These are phyloP conservation scores for Guaruba guarouba DNA, from an alignment of 2,113 vertebrate genomes.

Conservation along the genomic window DNA sequence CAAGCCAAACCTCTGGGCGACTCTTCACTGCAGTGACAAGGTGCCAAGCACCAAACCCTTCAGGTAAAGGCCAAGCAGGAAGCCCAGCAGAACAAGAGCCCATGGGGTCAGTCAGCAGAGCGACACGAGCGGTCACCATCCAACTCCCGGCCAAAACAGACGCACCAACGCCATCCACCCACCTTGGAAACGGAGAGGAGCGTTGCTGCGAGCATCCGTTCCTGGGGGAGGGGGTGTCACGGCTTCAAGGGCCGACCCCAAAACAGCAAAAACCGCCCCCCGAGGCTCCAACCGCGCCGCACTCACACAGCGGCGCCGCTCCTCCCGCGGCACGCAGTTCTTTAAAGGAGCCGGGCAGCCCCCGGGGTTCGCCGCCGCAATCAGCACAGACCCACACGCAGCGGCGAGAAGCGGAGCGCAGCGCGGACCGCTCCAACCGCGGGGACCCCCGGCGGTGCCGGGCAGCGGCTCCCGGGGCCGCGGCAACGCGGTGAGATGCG, in stretches of 20 bases:
- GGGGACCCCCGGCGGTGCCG: background rate
- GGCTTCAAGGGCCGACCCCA: background rate
- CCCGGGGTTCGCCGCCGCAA: background rate
- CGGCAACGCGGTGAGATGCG: background rate
- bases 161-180: background rate
- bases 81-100: background rate
- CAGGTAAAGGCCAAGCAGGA: background rate
- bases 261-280: fast-evolving
- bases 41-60: background rate
- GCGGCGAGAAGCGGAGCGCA: background rate
- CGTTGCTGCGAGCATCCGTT: background rate
- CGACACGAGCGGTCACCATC: background rate
- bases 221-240: background rate
- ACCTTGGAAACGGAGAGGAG: background rate
- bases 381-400: too few species aligned
- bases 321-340: fast-evolving
- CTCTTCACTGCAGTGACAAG: fast-evolving
- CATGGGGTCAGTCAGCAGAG: fast-evolving
- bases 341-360: background rate
- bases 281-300: fast-evolving
- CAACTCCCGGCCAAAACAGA: background rate
- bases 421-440: background rate
- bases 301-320: fast-evolving
- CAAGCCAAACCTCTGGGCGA: fast-evolving
- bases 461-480: background rate